Evolutionary conservation across 1,140 invertebrate species (phyloP).

Genomic region (Drosophila saltans): DNA sequence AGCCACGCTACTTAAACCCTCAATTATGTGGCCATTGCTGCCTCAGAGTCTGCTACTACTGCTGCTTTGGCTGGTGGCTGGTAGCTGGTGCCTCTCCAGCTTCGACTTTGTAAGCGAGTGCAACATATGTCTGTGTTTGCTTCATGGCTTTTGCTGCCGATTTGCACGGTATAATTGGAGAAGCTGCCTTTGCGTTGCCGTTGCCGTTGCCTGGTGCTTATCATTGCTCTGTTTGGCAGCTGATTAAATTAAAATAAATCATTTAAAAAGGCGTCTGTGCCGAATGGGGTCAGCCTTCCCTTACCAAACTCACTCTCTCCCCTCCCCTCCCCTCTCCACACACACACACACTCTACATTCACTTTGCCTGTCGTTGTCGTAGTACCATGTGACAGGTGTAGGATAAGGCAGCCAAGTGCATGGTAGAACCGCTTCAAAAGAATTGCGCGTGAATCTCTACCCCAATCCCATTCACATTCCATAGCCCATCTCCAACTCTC

Average conservation of each 20-base stretch:
- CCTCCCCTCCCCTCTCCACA: too few species aligned
- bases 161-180: slow-evolving; percentile 75
- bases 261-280: slow-evolving; percentile 60
- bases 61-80: neutral
- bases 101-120: slow-evolving; percentile 63
- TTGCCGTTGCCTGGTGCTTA: slow-evolving; percentile 65
- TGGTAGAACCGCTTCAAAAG: slow-evolving; percentile 36
- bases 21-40: slow-evolving; percentile 75
- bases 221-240: slow-evolving; percentile 75
- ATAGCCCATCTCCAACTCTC: slow-evolving; percentile 19
- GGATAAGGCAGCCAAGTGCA: slow-evolving; percentile 16
- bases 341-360: neutral
- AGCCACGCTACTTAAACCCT: slow-evolving; percentile 77
- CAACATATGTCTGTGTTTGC: slow-evolving; percentile 72
- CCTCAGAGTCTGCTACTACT: slow-evolving; percentile 13
- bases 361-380: neutral
- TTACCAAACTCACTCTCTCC: neutral
- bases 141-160: slow-evolving; percentile 71
- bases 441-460: slow-evolving; percentile 18
- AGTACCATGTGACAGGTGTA: slow-evolving; percentile 43
- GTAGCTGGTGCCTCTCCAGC: slow-evolving; percentile 8
- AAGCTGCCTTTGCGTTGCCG: slow-evolving; percentile 57
- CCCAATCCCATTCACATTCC: slow-evolving; percentile 2
- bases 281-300: slow-evolving; percentile 40
- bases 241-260: slow-evolving; percentile 80